Evolutionary conservation across 1,140 invertebrate genomes (phyloP).

Genomic region (Trachelipus rathkii): DNA sequence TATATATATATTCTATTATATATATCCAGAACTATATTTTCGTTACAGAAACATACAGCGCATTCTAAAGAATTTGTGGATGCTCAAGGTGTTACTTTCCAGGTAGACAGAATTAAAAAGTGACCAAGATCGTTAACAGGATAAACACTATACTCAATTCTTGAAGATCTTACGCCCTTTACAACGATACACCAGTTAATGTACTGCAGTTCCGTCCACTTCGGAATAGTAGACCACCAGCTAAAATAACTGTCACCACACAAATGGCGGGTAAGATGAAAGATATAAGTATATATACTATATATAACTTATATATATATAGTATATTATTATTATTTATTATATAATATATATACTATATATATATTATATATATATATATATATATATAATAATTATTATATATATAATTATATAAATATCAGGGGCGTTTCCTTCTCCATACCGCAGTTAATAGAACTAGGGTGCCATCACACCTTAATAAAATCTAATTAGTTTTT

Average conservation of each 20-base stretch:
- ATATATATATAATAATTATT: too few relatives aligned
- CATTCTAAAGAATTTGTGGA: slow-evolving; percentile 92
- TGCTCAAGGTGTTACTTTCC: slow-evolving; percentile 84
- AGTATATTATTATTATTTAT: too few relatives aligned
- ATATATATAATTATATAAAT: too few relatives aligned
- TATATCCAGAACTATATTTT: background rate
- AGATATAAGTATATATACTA: too few relatives aligned
- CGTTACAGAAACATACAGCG: slow-evolving; percentile 63
- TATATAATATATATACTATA: too few relatives aligned
- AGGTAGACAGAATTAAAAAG: slow-evolving; percentile 75
- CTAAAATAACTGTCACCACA: slow-evolving; percentile 89
- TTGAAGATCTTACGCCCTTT: slow-evolving; percentile 84
- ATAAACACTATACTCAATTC: slow-evolving; percentile 60
- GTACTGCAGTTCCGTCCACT: slow-evolving; percentile 84
- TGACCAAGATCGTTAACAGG: slow-evolving; percentile 65
- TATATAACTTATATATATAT: too few relatives aligned
- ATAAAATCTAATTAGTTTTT: too few relatives aligned
- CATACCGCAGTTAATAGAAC: too few relatives aligned
- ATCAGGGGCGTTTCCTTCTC: too few relatives aligned
- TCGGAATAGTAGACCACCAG: slow-evolving; percentile 78
- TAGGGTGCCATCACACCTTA: too few relatives aligned
- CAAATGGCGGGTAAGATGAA: slow-evolving; percentile 69
- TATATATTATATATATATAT: too few relatives aligned
- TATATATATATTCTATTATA: background rate
- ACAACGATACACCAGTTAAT: slow-evolving; percentile 92